Evolutionary conservation across 2,888 invertebrate species (phyloP), one percentile per base, ranked within the genome.

Genomic region (Anaspis maculata): DNA sequence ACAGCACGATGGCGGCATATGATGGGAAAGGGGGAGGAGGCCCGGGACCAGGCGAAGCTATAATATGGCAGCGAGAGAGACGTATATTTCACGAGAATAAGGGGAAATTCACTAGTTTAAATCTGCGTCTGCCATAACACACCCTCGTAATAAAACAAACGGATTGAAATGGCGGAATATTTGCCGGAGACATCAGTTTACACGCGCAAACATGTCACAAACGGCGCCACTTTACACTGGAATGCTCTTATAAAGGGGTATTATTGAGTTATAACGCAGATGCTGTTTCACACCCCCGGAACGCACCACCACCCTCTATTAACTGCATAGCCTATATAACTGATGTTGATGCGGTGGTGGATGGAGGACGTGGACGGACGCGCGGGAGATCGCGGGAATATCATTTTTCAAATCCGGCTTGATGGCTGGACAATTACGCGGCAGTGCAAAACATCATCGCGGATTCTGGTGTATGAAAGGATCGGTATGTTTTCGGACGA

Each of bases 231-330:
- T 52, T 48, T 52, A 54, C 53, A 55, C 49, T 47, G 50, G 51
- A 56, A 53, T 54, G 54, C 54, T 51, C 53, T 55, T 50, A 54
- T 51, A 52, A 52, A 53, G 54, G n/a, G 52, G 49, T 42, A 44
- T 49, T 53, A 52, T 53, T 52, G 50, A 56, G 51, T 54, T 54
- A 52, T 52, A 49, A 46, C 45, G 40, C 55, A 54, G 54, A 53
- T 54, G 55, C 45, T 49, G 49, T 49, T 54, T 54, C 52, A 48
- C 53, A 53, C 45, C 45, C n/a, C n/a, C 37, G 28, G 31, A 39
- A 39, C 33, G 32, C 39, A 31, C 35, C 34, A n/a, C n/a, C n/a
- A n/a, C n/a, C n/a, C n/a, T n/a, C 37, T 33, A 33, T 33, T 33
- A 33, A 30, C 30, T 32, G 37, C 33, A 37, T n/a, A n/a, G n/a